Conservation (phyloP, 2,113 vertebrate genomes). For the rabbit (Oryctolagus cuniculus) region mOryCun1.1 NC_091435.1:164995001-164995500, state of each 20-base stretch:
- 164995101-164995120: not conserved
- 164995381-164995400: conserved; percentile 44
- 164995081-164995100: not conserved
- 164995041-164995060: fast-evolving
- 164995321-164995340: conserved; percentile 52
- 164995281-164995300: not conserved
- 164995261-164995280: conserved; percentile 46
- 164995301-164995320: not conserved
- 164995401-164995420: conserved; percentile 74
- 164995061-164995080: not conserved
- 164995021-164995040: not conserved
- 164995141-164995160: conserved; percentile 36
- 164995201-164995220: conserved; percentile 27
- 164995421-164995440: conserved; percentile 74
- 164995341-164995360: conserved; percentile 71
- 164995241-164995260: conserved; percentile 43
- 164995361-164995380: conserved; percentile 58
- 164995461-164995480: conserved; percentile 83
- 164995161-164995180: not conserved
- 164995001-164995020: not conserved
- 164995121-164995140: conserved; percentile 27
- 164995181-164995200: conserved; percentile 33
- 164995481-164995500: conserved; percentile 83
- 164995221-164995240: conserved; percentile 57
- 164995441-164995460: conserved; percentile 83